Evolutionary conservation across 2,113 vertebrate genomes (phyloP).

Genomic region (Trichomycterus rosablanca): DNA sequence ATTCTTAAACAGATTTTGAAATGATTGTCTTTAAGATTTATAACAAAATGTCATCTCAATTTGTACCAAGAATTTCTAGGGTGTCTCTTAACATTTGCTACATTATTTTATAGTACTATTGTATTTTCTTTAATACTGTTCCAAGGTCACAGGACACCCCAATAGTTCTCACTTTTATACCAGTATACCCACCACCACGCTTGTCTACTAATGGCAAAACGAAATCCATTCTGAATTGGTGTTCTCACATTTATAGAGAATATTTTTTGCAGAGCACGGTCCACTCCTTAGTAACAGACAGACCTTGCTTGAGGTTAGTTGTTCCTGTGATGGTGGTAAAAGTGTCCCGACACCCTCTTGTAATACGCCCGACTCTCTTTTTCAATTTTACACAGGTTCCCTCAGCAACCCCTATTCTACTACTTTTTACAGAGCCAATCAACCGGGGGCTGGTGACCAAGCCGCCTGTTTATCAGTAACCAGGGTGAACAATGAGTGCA

Average conservation of each 20-base stretch:
- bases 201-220: too few relatives aligned
- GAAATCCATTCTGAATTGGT: neutral
- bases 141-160: too few relatives aligned
- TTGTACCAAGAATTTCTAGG: too few relatives aligned
- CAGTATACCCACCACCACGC: too few relatives aligned
- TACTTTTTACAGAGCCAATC: constrained; percentile 49
- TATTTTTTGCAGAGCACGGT: neutral
- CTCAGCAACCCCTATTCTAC: constrained; percentile 44
- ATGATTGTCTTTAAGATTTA: too few relatives aligned
- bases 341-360: constrained; percentile 4
- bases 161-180: too few relatives aligned
- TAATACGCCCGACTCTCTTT: constrained; percentile 24
- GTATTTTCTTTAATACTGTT: too few relatives aligned
- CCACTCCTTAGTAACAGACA: constrained; percentile 10
- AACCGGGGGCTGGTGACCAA: constrained; percentile 49
- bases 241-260: neutral
- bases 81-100: too few relatives aligned
- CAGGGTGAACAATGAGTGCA: constrained; percentile 40
- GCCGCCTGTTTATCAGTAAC: constrained; percentile 58
- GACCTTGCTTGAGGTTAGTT: neutral
- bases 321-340: neutral
- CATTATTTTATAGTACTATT: too few relatives aligned
- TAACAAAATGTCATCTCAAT: too few relatives aligned
- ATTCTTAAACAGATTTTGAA: too few relatives aligned
- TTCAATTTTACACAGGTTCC: constrained; percentile 51